Percentiles rank a stretch among this genome's conserved stretches.
These are phyloP conservation scores for Lepilemur ruficaudatus DNA, from an alignment of 2,797 vertebrate species.

Conservation along the genomic window DNA sequence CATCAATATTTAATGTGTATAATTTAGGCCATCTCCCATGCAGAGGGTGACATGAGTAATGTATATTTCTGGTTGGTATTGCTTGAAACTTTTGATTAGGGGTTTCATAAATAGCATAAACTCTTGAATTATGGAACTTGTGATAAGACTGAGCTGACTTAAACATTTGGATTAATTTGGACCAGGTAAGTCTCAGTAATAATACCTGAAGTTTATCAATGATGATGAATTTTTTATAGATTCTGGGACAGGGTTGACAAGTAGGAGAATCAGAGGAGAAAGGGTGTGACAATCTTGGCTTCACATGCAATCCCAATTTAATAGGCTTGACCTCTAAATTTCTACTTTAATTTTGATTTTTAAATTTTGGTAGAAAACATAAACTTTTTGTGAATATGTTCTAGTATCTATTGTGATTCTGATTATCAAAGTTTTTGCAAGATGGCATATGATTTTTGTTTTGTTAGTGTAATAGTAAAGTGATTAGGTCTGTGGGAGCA, in stretches of 20 bases:
- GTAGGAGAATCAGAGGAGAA: not conserved
- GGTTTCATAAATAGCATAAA: conserved; percentile 40
- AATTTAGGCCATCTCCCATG: not conserved
- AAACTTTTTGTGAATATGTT: not conserved
- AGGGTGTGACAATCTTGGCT: not conserved
- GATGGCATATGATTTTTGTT: not conserved
- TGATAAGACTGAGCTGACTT: not conserved
- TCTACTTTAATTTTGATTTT: not conserved
- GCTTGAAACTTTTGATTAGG: conserved; percentile 47
- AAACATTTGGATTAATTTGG: conserved; percentile 15
- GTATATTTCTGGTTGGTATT: not conserved
- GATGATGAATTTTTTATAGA: not conserved
- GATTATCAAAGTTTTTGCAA: not conserved
- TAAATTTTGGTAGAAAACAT: not conserved
- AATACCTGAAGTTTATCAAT: not conserved
- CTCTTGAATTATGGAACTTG: conserved; percentile 9
- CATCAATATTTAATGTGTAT: conserved; percentile 39
- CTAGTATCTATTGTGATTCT: not conserved
- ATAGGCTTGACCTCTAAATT: not conserved
- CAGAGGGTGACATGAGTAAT: conserved; percentile 4
- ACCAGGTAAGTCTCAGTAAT: not conserved
- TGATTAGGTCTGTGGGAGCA: not conserved
- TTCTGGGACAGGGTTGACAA: not conserved
- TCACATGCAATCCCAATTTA: not conserved
- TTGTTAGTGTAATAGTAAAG: not conserved